These are phyloP conservation scores for Nowickia ferox DNA, from an alignment of 2,888 invertebrate genomes.

Conservation along the genomic window DNA sequence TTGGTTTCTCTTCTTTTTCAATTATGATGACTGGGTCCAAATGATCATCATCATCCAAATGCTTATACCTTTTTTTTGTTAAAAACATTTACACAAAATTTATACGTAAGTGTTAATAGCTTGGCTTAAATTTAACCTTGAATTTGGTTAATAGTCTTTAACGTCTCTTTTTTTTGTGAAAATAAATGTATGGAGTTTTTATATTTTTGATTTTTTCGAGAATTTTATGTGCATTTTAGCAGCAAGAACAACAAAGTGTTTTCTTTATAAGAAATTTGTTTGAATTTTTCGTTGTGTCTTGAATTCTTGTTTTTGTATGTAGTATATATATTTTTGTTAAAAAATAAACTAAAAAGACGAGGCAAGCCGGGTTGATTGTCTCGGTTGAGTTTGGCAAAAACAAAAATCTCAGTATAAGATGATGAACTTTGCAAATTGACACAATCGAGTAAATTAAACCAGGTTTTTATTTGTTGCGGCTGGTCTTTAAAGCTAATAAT, in stretches of 20 bases:
- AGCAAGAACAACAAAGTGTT: slow-evolving; percentile 48
- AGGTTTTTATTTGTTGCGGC: slow-evolving; percentile 28
- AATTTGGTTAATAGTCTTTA: slow-evolving; percentile 72
- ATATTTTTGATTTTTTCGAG: slow-evolving; percentile 3
- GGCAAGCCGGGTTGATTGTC: slow-evolving; percentile 44
- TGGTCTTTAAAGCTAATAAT: neutral
- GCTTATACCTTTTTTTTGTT: slow-evolving; percentile 29
- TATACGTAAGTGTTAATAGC: slow-evolving; percentile 67
- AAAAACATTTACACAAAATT: slow-evolving; percentile 15
- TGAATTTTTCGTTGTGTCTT: slow-evolving; percentile 36
- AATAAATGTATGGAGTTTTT: slow-evolving; percentile 53
- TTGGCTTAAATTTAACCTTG: slow-evolving; percentile 72
- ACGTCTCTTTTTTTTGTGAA: slow-evolving; percentile 57
- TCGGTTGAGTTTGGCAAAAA: slow-evolving; percentile 36
- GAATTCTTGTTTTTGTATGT: slow-evolving; percentile 61
- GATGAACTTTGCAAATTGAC: slow-evolving; percentile 54
- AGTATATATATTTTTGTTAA: slow-evolving; percentile 12
- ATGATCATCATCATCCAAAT: slow-evolving; percentile 61
- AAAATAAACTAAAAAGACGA: neutral
- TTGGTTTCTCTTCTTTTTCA: slow-evolving; percentile 27
- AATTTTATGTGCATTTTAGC: slow-evolving; percentile 58
- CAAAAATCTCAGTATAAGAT: slow-evolving; percentile 32
- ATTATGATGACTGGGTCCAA: slow-evolving; percentile 45
- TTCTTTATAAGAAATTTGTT: slow-evolving; percentile 62
- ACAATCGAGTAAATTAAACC: slow-evolving; percentile 50